phyloP scores from a whole-genome alignment of 2,888 invertebrate species.

The Perdita meconis region DNA sequence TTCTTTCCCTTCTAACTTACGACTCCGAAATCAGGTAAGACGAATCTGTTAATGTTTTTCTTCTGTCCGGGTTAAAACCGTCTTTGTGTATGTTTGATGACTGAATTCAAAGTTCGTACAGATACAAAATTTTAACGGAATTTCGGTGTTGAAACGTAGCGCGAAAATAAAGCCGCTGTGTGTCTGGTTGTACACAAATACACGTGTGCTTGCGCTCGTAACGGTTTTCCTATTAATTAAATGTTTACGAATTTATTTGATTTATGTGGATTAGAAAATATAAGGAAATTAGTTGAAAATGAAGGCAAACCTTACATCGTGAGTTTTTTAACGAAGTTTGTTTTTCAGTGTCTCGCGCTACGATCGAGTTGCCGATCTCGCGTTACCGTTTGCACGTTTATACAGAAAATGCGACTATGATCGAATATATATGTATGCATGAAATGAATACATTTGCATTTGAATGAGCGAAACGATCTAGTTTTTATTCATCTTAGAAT shows the following conservation, averaged over 20 bases:
- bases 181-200: no score
- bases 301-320: not conserved
- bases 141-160: no score
- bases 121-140: no score
- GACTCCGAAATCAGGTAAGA: constrained; percentile 58
- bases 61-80: no score
- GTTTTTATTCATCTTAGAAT: not conserved
- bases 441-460: not conserved
- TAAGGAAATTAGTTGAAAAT: not conserved
- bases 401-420: not conserved
- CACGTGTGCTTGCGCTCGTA: no score
- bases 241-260: no score
- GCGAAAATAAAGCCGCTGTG: no score
- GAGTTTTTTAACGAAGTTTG: not conserved
- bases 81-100: no score
- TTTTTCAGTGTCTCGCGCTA: no score
- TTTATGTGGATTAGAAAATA: no score
- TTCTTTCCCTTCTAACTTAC: constrained; percentile 32
- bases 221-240: no score
- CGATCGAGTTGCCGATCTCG: not conserved
- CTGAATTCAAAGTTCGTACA: no score
- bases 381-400: not conserved
- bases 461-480: not conserved
- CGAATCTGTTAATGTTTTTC: constrained; percentile 5
- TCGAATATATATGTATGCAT: not conserved